Percentiles rank a stretch among this genome's conserved stretches.
Evolutionary conservation across 2,113 vertebrate species (phyloP).

Genomic region (Pontoporia blainvillei): DNA sequence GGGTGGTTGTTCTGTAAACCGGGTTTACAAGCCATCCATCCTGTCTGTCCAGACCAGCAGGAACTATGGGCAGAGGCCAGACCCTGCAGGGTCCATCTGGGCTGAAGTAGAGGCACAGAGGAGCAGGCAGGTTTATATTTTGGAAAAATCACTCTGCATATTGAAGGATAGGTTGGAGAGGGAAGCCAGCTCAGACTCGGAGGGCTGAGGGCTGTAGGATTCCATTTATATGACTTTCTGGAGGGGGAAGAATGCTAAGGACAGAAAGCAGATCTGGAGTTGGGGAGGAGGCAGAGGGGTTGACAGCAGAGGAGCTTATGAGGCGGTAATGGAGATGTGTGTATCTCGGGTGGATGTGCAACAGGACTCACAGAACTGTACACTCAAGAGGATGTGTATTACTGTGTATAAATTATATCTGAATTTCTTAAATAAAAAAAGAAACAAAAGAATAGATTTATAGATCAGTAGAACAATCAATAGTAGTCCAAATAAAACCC

Average conservation of each 20-base stretch:
- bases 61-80: conserved; percentile 31
- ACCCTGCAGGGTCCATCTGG: background rate
- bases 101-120: background rate
- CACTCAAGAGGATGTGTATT: background rate
- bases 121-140: background rate
- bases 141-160: background rate
- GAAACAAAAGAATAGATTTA: background rate
- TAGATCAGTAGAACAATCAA: background rate
- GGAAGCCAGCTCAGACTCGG: background rate
- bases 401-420: background rate
- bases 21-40: conserved; percentile 42
- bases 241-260: background rate
- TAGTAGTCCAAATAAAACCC: background rate
- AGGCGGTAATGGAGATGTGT: background rate
- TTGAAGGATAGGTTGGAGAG: background rate
- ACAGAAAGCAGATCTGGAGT: background rate
- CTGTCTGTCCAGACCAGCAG: conserved; percentile 58
- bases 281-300: background rate
- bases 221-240: background rate
- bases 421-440: background rate
- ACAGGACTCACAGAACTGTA: background rate
- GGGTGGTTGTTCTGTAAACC: conserved; percentile 40
- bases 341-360: background rate
- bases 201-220: background rate
- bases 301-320: background rate